Evolutionary conservation across 1,140 invertebrate genomes (phyloP).

Genomic region (Drosophila asahinai): DNA sequence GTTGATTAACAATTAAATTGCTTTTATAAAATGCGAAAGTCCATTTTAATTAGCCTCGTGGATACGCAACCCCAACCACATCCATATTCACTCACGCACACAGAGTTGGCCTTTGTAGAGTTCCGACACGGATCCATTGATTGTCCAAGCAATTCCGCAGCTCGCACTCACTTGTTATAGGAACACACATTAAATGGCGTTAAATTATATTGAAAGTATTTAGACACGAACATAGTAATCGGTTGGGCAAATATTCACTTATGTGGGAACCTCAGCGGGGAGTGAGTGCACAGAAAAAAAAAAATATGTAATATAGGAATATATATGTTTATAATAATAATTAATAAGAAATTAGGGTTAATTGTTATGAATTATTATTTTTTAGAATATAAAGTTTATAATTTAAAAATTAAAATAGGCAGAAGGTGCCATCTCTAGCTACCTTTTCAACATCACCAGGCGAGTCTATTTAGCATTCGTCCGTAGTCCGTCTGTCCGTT

Average conservation of each 20-base stretch:
- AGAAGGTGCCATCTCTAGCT: too few species aligned
- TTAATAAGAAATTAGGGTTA: too few species aligned
- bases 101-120: constrained; percentile 22
- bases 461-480: too few species aligned
- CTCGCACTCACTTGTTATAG: constrained; percentile 43
- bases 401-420: too few species aligned
- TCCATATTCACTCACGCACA: constrained; percentile 13
- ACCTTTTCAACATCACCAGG: too few species aligned
- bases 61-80: background rate
- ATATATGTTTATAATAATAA: background rate
- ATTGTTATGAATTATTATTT: too few species aligned
- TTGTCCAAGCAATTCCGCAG: constrained; percentile 27
- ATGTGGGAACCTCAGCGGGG: constrained; percentile 2
- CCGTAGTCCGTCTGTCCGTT: too few species aligned
- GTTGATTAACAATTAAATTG: constrained; percentile 3
- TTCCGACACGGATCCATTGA: constrained; percentile 31
- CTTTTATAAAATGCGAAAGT: constrained; percentile 10
- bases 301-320: too few species aligned
- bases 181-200: constrained; percentile 38
- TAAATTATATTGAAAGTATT: constrained; percentile 52
- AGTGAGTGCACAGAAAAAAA: constrained; percentile 2
- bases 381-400: too few species aligned
- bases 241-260: constrained; percentile 46
- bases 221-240: constrained; percentile 45
- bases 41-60: constrained; percentile 17